Evolutionary conservation across 2,888 invertebrate species (phyloP).

Genomic region (Exocentrus adspersus): DNA sequence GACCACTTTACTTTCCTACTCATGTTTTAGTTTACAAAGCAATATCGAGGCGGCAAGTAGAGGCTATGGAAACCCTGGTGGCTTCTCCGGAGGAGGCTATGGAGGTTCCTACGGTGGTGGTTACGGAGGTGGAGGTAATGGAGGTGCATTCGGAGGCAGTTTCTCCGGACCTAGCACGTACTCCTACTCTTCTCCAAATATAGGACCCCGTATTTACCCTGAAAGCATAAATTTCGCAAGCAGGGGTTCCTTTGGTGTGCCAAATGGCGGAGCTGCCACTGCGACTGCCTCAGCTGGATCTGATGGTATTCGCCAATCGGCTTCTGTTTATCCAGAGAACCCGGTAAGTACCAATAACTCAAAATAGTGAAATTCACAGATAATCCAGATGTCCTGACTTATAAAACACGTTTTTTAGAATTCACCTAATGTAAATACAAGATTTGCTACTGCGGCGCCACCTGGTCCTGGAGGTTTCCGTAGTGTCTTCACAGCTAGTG

Average conservation of each 20-base stretch:
- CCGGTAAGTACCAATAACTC: too few relatives aligned
- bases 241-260: constrained; percentile 33
- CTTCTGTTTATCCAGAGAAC: constrained; percentile 70
- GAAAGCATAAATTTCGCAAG: background rate
- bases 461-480: constrained; percentile 56
- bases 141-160: constrained; percentile 57
- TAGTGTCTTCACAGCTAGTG: constrained; percentile 74
- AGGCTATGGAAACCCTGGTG: constrained; percentile 14
- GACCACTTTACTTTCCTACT: too few relatives aligned
- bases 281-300: constrained; percentile 69
- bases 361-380: too few relatives aligned
- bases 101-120: constrained; percentile 19
- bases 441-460: constrained; percentile 53
- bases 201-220: constrained; percentile 8
- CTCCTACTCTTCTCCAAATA: constrained; percentile 28
- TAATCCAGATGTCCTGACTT: too few relatives aligned
- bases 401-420: constrained; percentile 58
- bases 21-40: constrained; percentile 7
- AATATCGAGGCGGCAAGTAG: constrained; percentile 5
- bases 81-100: constrained; percentile 11
- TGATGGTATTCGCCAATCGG: constrained; percentile 68
- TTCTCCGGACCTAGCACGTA: constrained; percentile 10
- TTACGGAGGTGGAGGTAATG: constrained; percentile 28
- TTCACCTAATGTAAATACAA: constrained; percentile 65
- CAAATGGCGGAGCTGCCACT: constrained; percentile 60